These are phyloP conservation scores for Sarcophaga variegata DNA, from an alignment of 2,888 invertebrate genomes.

Conservation along the genomic window DNA sequence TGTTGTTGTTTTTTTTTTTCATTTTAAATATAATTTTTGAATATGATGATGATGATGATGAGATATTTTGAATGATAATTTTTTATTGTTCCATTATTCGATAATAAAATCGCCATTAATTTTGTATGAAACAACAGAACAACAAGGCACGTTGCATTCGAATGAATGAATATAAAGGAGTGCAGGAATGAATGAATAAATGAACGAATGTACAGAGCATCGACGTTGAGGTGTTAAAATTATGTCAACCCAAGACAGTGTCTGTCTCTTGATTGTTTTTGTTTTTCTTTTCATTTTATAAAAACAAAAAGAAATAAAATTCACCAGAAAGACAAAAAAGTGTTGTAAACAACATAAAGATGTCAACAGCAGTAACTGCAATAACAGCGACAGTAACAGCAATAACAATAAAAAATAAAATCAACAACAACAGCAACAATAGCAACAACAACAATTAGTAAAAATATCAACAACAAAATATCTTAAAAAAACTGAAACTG, in stretches of 20 bases:
- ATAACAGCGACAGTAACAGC: neutral
- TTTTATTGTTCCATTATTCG: slow-evolving; percentile 40
- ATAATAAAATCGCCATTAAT: slow-evolving; percentile 23
- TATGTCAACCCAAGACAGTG: slow-evolving; percentile 35
- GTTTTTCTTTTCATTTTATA: neutral
- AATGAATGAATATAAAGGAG: neutral
- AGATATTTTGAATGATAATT: neutral
- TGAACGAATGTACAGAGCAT: neutral
- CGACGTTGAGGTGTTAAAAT: slow-evolving; percentile 45
- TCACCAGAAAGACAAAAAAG: neutral
- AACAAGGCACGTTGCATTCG: slow-evolving; percentile 4
- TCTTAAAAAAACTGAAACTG: neutral
- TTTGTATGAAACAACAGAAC: neutral
- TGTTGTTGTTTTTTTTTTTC: too few species aligned
- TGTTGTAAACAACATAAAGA: slow-evolving; percentile 24
- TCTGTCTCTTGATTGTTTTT: too few species aligned
- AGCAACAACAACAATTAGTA: neutral
- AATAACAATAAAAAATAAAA: neutral
- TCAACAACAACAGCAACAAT: neutral
- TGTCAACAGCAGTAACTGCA: slow-evolving; percentile 1
- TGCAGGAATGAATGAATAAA: neutral
- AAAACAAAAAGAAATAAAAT: neutral
- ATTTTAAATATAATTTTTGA: neutral
- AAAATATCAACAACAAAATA: neutral
- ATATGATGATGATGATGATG: neutral